These are phyloP conservation scores for Glaucopsyche alexis DNA, from an alignment of 2,888 invertebrate genomes.

Conservation along the genomic window DNA sequence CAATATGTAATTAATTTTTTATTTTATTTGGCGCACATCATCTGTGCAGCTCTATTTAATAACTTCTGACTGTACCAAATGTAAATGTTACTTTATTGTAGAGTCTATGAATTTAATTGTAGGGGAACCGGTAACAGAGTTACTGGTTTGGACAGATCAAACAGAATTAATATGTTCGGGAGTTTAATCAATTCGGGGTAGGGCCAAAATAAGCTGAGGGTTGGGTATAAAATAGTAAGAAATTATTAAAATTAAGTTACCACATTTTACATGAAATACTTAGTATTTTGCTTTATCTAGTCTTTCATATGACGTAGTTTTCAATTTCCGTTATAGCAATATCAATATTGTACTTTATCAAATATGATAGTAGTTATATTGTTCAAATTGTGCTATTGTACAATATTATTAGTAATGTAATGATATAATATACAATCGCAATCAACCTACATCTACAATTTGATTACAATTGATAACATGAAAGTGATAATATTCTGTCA, in stretches of 20 bases:
- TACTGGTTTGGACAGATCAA: slow-evolving; percentile 15
- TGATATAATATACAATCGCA: too few species aligned
- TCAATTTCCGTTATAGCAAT: background rate
- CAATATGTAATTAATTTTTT: too few species aligned
- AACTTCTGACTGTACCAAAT: background rate
- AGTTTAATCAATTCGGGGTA: background rate
- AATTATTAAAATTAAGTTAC: background rate
- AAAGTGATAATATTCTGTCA: background rate
- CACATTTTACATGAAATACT: too few species aligned
- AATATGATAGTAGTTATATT: background rate
- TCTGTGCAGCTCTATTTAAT: too few species aligned
- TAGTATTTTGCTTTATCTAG: too few species aligned
- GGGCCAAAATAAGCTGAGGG: background rate
- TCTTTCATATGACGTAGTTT: background rate
- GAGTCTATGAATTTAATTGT: background rate
- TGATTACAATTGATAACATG: background rate
- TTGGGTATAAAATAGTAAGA: background rate
- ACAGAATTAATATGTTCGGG: slow-evolving; percentile 8
- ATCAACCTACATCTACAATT: background rate
- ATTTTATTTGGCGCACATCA: too few species aligned
- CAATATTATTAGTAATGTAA: background rate
- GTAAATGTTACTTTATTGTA: background rate
- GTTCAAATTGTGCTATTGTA: background rate
- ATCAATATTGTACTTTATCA: background rate
- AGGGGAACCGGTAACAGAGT: background rate